Base-by-base conservation (phyloP, 1,140 invertebrate species). In the Muscidifurax raptorellus region DNA sequence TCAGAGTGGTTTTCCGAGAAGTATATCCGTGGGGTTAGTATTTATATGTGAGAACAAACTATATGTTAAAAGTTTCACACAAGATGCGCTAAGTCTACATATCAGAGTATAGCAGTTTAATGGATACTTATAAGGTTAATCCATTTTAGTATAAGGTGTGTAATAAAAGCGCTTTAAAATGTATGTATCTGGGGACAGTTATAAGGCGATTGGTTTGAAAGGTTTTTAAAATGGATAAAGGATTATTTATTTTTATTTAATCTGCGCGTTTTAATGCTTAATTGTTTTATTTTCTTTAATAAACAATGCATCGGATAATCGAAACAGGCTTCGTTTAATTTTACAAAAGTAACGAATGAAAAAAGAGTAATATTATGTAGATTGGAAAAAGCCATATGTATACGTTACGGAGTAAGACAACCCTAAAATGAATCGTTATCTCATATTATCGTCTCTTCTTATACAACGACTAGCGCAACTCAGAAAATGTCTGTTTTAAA, bases 101-200 rank as follows among this genome's bases (percentile, higher is more conserved):
- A 7, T n/a, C 22, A 59, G 4, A 59, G 9, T n/a, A 59, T 22
- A 59, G 52, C 18, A 59, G 5, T 59, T n/a, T 59, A 22, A 18
- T 59, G 1, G 7, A 59, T 22, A 59, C 52, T 59, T 6, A 36
- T 74, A 22, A 76, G n/a, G 40, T 44, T 76, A 76, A 76, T 76
- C 74, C 40, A 10, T 47, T 76, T 47, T 47, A 44, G 40, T 47
- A n/a, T n/a, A n/a, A n/a, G 44, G 52, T 12, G 10, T 44, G 10
- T 76, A 76, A 76, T 76, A 76, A 47, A 76, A 76, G 44, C 76
- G 25, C 25, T 52, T 47, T 78, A 64, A 64, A 78, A n/a, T n/a
- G n/a, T 28, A 78, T 30, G 15, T 78, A 78, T 78, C 28, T 12
- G 27, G 47, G n/a, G 47, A 64, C 64, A 4, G 30, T 79, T 59